Evolutionary conservation across 1,140 invertebrate species (phyloP), one percentile per base, ranked within the genome.

Genomic region (Euura lappo): DNA sequence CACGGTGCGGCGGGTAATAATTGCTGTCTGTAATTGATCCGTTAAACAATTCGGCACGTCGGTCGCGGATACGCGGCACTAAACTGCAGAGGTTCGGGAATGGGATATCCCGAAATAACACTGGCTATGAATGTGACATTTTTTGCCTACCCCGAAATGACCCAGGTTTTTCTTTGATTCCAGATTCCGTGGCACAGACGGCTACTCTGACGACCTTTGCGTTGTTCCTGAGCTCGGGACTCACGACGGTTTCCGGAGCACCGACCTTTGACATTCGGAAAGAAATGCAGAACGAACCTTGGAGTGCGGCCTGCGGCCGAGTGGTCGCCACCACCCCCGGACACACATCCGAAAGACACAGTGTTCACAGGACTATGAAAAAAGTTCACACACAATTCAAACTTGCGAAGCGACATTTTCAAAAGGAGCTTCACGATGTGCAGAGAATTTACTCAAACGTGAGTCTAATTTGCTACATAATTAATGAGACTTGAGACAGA

Each of bases 121-220:
- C 28, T 28, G 28, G 28, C 28, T 28, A 28, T 28, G 28, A 28
- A 28, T 28, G 28, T 28, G 28, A 28, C 28, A 28, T 28, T 28
- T 28, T 28, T 28, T 28, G 28, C 28, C 28, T 0, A 28, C 28
- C 28, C 28, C 28, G 28, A 28, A 28, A 28, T 28, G 28, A 28
- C 28, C 28, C 28, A 28, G 28, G 28, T 28, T 64, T 28, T 45
- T 69, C 47, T 67, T n/a, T 71, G 74, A 64, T 85, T 86, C 44
- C 82, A 88, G 86, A 84, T 84, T 83, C 84, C 76, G 78, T 85
- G 79, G 80, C 81, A 80, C 82, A 84, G 73, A 86, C 85, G 78
- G 79, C 80, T 72, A 85, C 79, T 71, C 74, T 87, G n/a, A 84
- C 84, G 76, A 84, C 82, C 81, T 77, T 86, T 74, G 80, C 82